A percentile compares a stretch with the other conserved stretches of the same genome.
phyloP scores from a whole-genome alignment of 2,113 vertebrate species.

The Hemicordylus capensis region DNA sequence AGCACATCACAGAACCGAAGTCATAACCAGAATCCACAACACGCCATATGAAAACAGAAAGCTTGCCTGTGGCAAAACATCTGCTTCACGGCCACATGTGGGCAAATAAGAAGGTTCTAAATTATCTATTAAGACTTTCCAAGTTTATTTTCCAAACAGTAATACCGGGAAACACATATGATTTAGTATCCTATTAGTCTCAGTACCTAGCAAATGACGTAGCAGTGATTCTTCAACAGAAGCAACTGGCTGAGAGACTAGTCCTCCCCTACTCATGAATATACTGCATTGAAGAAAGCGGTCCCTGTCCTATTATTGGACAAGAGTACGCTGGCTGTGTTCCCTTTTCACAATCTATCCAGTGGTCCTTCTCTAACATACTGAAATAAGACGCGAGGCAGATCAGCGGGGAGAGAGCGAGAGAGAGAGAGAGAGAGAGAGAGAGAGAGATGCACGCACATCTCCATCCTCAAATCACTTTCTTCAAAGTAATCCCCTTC shows the following conservation, averaged over 20 bases:
- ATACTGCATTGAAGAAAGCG: neutral
- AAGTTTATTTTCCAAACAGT: constrained; percentile 34
- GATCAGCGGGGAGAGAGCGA: neutral
- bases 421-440: no score
- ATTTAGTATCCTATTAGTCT: constrained; percentile 50
- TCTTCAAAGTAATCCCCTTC: neutral
- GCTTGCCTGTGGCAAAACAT: constrained; percentile 26
- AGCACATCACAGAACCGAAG: constrained; percentile 24
- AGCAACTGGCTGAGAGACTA: constrained; percentile 7
- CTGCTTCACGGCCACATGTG: constrained; percentile 14
- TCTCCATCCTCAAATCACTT: neutral
- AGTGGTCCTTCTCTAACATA: neutral
- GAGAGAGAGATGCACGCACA: neutral
- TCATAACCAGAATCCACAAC: constrained; percentile 35
- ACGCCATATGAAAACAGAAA: neutral
- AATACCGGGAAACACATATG: constrained; percentile 45
- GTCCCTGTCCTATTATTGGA: neutral
- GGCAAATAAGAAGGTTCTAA: neutral
- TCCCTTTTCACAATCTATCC: neutral
- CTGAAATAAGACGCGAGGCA: neutral
- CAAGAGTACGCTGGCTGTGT: neutral
- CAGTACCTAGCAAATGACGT: constrained; percentile 26
- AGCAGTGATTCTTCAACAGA: constrained; percentile 17
- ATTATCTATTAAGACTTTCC: constrained; percentile 36
- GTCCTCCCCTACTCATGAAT: neutral